Evolutionary conservation across 2,113 vertebrate species (phyloP).

Genomic region (Saguinus midas): DNA sequence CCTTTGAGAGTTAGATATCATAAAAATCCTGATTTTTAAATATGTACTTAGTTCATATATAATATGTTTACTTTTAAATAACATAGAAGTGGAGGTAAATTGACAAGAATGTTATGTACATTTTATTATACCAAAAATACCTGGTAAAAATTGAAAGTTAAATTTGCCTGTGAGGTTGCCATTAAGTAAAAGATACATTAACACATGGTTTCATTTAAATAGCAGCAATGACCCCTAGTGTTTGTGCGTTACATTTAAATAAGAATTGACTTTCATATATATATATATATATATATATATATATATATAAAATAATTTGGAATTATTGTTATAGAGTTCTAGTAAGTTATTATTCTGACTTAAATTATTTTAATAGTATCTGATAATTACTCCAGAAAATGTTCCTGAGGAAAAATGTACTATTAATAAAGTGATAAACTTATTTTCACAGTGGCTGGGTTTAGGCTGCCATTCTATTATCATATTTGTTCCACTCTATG

Average conservation of each 20-base stretch:
- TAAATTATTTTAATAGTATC: conserved; percentile 40
- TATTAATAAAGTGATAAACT: conserved; percentile 61
- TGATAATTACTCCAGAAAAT: conserved; percentile 54
- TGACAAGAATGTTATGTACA: background rate
- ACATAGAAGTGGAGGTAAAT: background rate
- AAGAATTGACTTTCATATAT: background rate
- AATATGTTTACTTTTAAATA: conserved; percentile 14
- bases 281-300: conserved; percentile 17
- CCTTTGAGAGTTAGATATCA: background rate
- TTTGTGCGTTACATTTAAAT: conserved; percentile 51
- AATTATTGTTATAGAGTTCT: conserved; percentile 31
- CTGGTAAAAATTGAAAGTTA: background rate
- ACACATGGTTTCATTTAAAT: conserved; percentile 21
- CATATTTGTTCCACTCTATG: conserved; percentile 51
- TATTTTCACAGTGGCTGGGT: conserved; percentile 34
- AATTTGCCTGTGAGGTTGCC: background rate
- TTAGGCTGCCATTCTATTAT: conserved; percentile 50
- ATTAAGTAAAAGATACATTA: conserved; percentile 6
- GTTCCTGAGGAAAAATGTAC: conserved; percentile 17
- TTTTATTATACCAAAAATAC: background rate
- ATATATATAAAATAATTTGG: conserved; percentile 30
- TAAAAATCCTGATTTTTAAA: conserved; percentile 42
- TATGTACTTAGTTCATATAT: background rate
- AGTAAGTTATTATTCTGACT: conserved; percentile 55
- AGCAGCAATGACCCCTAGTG: background rate